Percentiles rank a stretch among this genome's conserved stretches.
Evolutionary conservation across 1,140 invertebrate genomes (phyloP).

Genomic region (Leptopilina clavipes): DNA sequence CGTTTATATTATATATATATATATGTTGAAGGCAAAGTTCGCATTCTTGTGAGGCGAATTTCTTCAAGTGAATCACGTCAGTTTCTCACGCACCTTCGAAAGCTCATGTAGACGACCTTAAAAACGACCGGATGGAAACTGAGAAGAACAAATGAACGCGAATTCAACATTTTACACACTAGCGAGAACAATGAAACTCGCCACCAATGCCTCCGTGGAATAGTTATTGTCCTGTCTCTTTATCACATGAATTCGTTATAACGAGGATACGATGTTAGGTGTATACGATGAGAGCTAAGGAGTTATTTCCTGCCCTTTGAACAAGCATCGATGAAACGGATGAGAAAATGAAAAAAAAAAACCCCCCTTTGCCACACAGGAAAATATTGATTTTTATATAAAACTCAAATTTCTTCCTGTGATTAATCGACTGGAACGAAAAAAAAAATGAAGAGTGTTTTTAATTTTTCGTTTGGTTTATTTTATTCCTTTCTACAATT

Average conservation of each 20-base stretch:
- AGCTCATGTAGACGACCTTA: conserved; percentile 29
- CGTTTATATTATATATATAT: neutral
- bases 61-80: conserved; percentile 35
- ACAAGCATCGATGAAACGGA: neutral
- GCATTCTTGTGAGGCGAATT: conserved; percentile 4
- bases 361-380: neutral
- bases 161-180: conserved; percentile 23
- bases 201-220: conserved; percentile 16
- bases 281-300: neutral
- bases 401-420: no score
- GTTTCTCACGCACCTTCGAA: conserved; percentile 57
- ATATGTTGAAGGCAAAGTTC: neutral
- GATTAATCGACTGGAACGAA: no score
- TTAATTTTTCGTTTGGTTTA: no score
- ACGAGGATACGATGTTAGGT: conserved; percentile 2
- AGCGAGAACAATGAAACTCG: conserved; percentile 25
- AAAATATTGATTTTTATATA: neutral
- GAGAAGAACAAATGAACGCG: conserved; percentile 56
- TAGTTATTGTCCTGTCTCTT: conserved; percentile 29
- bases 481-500: no score
- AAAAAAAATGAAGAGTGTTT: no score
- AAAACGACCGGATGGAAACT: conserved; percentile 54
- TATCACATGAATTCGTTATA: conserved; percentile 20
- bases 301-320: conserved; percentile 20
- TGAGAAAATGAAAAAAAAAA: neutral